Evolutionary conservation across 2,113 vertebrate genomes (phyloP).

Genomic region (Crocuta crocuta): DNA sequence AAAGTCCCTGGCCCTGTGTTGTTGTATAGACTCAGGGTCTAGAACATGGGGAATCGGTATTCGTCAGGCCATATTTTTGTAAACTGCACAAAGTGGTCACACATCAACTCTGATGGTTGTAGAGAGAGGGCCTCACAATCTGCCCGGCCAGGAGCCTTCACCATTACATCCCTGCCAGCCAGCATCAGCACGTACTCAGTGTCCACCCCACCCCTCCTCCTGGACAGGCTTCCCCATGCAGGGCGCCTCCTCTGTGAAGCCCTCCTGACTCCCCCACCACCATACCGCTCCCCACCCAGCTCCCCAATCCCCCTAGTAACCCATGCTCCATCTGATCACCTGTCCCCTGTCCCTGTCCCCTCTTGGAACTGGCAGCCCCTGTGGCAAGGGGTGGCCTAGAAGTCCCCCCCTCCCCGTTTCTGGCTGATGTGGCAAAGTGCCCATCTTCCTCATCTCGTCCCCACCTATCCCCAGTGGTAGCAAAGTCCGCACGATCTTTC

Average conservation of each 20-base stretch:
- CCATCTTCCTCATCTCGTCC: neutral
- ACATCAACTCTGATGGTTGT: neutral
- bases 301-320: too few species aligned
- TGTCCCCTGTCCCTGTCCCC: neutral
- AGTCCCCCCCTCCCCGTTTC: neutral
- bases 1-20: neutral
- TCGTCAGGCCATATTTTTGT: neutral
- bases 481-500: neutral
- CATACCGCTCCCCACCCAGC: neutral
- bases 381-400: neutral
- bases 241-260: neutral
- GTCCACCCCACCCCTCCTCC: neutral
- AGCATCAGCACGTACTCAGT: neutral
- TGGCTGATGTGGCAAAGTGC: neutral
- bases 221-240: neutral
- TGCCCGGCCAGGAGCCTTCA: neutral
- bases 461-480: neutral
- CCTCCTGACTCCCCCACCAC: neutral
- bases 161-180: neutral
- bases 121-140: too few species aligned
- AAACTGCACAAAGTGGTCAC: neutral
- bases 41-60: neutral
- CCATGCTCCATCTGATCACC: neutral
- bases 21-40: neutral
- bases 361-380: neutral